Evolutionary conservation across 2,797 vertebrate genomes (phyloP).

Genomic region (Podarcis siculus): DNA sequence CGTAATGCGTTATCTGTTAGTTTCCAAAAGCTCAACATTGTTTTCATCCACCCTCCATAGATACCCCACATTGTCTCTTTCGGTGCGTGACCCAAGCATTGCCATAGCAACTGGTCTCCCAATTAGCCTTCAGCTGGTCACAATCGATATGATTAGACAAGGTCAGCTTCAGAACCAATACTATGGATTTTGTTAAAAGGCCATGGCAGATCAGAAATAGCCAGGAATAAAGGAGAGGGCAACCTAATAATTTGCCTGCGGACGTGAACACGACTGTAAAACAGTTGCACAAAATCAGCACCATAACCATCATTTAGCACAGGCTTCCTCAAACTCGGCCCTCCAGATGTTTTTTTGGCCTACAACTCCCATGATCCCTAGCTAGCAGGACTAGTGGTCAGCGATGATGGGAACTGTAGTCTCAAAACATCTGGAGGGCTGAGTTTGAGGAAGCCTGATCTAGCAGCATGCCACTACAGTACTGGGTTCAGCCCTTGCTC

Average conservation of each 20-base stretch:
- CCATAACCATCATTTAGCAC: conserved; percentile 29
- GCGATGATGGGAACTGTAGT: no score
- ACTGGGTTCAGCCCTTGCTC: no score
- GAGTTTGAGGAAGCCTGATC: conserved; percentile 3
- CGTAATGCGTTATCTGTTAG: conserved; percentile 76
- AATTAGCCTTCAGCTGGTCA: conserved; percentile 75
- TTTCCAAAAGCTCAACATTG: conserved; percentile 69
- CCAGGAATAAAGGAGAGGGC: conserved; percentile 15
- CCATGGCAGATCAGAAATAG: conserved; percentile 26
- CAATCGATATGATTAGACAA: conserved; percentile 77
- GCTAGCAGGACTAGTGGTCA: no score
- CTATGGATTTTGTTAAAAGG: conserved; percentile 50
- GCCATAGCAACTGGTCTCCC: conserved; percentile 78
- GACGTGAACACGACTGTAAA: neutral
- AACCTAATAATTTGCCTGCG: conserved; percentile 22
- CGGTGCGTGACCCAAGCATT: conserved; percentile 74
- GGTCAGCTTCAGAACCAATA: conserved; percentile 66
- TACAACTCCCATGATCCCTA: no score
- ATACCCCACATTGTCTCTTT: conserved; percentile 71
- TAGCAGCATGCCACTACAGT: neutral
- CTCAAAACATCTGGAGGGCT: no score
- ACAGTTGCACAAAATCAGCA: neutral
- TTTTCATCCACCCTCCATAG: conserved; percentile 68
- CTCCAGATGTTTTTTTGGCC: no score
- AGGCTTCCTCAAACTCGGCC: no score